Conservation (phyloP, 1,140 invertebrate species). For the Eumeta japonica region DNA sequence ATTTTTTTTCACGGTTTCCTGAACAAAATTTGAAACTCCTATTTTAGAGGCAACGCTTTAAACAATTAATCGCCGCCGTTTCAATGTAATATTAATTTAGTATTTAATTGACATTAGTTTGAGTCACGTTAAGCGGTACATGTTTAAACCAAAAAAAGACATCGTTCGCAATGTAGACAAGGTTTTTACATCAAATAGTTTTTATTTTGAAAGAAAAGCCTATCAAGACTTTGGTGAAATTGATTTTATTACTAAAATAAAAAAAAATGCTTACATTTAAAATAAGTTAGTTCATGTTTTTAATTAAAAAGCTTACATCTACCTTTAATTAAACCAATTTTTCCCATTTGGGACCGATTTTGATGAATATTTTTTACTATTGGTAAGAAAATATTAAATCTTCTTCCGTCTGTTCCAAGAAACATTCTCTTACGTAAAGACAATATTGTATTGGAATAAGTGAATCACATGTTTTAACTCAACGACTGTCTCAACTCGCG, state of each 20-base stretch:
- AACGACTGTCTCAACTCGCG: no score
- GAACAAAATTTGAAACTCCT: not conserved
- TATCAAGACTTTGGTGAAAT: not conserved
- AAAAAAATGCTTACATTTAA: not conserved
- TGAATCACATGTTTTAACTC: no score
- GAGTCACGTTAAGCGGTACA: not conserved
- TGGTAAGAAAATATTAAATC: no score
- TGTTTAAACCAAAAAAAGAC: not conserved
- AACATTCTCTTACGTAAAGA: no score
- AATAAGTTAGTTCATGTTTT: no score
- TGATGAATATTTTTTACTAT: no score
- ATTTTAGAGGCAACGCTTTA: not conserved
- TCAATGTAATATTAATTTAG: not conserved
- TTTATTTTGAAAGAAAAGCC: not conserved
- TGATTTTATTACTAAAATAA: not conserved
- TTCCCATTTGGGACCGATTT: no score
- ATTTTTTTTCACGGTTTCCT: not conserved
- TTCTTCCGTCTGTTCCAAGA: no score
- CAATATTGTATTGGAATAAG: no score
- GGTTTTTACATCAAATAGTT: not conserved
- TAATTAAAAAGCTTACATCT: no score
- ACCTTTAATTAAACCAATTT: no score
- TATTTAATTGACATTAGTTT: not conserved
- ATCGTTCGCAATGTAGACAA: not conserved
- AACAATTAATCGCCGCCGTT: not conserved